Conservation (phyloP, 2,888 invertebrate species). For the Ptychoptera albimana region DNA sequence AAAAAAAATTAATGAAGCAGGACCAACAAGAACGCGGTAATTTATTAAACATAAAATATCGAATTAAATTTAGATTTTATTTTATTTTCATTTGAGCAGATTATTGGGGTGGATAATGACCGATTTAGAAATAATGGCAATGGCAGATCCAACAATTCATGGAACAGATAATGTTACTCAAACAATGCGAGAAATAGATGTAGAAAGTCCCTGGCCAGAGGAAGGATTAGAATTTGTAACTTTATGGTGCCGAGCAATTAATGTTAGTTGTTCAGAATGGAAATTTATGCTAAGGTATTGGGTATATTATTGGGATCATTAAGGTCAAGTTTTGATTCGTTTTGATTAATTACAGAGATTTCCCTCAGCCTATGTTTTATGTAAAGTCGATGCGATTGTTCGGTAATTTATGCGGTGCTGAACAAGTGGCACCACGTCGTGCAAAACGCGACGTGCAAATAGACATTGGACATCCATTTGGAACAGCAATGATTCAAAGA, state of each 20-base stretch:
- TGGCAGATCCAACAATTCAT: slow-evolving; percentile 79
- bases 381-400: slow-evolving; percentile 72
- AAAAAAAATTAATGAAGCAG: slow-evolving; percentile 40
- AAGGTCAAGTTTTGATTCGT: neutral
- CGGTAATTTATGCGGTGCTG: slow-evolving; percentile 83
- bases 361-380: slow-evolving; percentile 82
- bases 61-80: neutral
- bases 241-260: slow-evolving; percentile 82
- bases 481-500: slow-evolving; percentile 63
- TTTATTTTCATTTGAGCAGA: slow-evolving; percentile 28
- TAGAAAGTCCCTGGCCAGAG: slow-evolving; percentile 82
- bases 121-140: slow-evolving; percentile 43
- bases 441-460: slow-evolving; percentile 33
- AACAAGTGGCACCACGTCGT: slow-evolving; percentile 58
- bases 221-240: slow-evolving; percentile 79
- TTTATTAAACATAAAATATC: neutral
- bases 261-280: slow-evolving; percentile 70
- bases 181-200: slow-evolving; percentile 67
- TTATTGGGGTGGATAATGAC: slow-evolving; percentile 78
- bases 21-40: slow-evolving; percentile 41
- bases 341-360: slow-evolving; percentile 45
- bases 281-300: slow-evolving; percentile 56
- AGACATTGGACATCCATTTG: slow-evolving; percentile 73
- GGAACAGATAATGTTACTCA: slow-evolving; percentile 59
- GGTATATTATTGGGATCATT: no score